These are phyloP conservation scores for Papilio glaucus DNA, from an alignment of 1,140 invertebrate species.

Conservation along the genomic window DNA sequence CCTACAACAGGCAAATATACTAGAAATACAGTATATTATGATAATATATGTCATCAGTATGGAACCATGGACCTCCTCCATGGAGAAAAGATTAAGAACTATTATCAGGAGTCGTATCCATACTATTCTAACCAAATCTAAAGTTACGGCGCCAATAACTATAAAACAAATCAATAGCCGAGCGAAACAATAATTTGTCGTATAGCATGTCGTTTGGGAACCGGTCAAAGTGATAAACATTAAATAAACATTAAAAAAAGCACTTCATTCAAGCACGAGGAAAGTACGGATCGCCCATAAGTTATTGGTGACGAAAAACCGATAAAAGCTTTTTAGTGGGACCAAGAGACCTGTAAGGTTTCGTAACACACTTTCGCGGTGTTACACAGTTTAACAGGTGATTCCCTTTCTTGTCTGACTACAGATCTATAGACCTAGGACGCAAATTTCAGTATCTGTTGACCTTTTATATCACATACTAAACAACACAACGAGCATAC, in stretches of 20 bases:
- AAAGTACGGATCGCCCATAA: constrained; percentile 45
- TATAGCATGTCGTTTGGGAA: constrained; percentile 37
- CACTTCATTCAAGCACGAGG: constrained; percentile 39
- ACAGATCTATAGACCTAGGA: too few species aligned
- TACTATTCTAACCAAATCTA: constrained; percentile 31
- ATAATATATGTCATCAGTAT: too few species aligned
- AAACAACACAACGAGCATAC: too few species aligned
- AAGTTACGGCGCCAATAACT: constrained; percentile 60
- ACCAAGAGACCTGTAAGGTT: not conserved
- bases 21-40: too few species aligned
- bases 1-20: too few species aligned
- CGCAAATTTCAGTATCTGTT: too few species aligned
- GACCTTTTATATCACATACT: too few species aligned
- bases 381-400: not conserved
- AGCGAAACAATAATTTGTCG: constrained; percentile 64
- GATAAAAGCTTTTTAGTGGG: constrained; percentile 42
- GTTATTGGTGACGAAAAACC: constrained; percentile 47
- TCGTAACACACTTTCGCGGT: not conserved
- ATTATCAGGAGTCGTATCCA: constrained; percentile 41
- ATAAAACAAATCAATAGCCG: constrained; percentile 71
- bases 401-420: not conserved
- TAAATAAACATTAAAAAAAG: too few species aligned
- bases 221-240: constrained; percentile 60
- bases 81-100: too few species aligned
- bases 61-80: too few species aligned